These are phyloP conservation scores for Yponomeuta cagnagella DNA, from an alignment of 2,888 invertebrate species.

Conservation along the genomic window DNA sequence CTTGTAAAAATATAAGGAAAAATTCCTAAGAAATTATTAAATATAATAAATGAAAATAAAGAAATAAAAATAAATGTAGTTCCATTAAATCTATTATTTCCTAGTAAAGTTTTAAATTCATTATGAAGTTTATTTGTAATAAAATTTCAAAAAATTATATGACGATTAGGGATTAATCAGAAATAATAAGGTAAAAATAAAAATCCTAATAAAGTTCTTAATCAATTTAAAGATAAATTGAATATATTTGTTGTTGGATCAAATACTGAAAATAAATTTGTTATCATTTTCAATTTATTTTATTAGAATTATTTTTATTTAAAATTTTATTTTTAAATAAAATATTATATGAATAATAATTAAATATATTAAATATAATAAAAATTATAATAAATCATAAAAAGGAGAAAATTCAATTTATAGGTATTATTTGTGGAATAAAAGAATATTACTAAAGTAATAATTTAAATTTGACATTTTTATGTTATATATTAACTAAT, in stretches of 20 bases:
- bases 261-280: slow-evolving; percentile 81
- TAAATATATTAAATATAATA: slow-evolving; percentile 68
- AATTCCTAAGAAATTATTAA: slow-evolving; percentile 82
- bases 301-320: slow-evolving; percentile 29
- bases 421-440: slow-evolving; percentile 81
- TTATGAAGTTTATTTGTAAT: slow-evolving; percentile 61
- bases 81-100: slow-evolving; percentile 56
- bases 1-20: slow-evolving; percentile 83
- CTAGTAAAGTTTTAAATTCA: slow-evolving; percentile 77
- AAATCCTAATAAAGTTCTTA: slow-evolving; percentile 70
- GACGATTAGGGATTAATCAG: slow-evolving; percentile 74
- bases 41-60: slow-evolving; percentile 76
- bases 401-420: slow-evolving; percentile 71
- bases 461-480: slow-evolving; percentile 82
- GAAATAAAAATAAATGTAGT: slow-evolving; percentile 74
- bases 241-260: slow-evolving; percentile 75
- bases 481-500: slow-evolving; percentile 70
- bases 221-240: slow-evolving; percentile 75
- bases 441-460: slow-evolving; percentile 76
- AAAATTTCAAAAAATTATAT: slow-evolving; percentile 63
- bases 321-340: slow-evolving; percentile 36
- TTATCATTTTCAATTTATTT: slow-evolving; percentile 78
- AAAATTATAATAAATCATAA: slow-evolving; percentile 54
- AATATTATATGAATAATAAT: slow-evolving; percentile 61
- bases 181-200: slow-evolving; percentile 68